Percentiles rank a stretch among this genome's conserved stretches.
phyloP scores from a whole-genome alignment of 2,797 vertebrate genomes.

The Trematomus bernacchii region DNA sequence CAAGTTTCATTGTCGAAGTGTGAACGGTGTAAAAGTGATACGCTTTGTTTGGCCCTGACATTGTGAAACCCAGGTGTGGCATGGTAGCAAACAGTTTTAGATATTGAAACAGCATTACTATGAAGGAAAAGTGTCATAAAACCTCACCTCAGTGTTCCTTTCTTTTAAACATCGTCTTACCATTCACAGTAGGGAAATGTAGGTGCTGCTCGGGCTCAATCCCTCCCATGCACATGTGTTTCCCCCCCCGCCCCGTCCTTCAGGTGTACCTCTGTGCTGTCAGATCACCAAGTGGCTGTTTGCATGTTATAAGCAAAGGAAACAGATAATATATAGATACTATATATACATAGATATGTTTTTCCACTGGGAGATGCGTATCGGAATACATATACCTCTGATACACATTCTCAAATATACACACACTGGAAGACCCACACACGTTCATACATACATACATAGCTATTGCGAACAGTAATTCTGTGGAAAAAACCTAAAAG shows the following conservation, averaged over 20 bases:
- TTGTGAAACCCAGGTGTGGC: conserved; percentile 17
- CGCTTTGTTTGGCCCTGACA: conserved; percentile 18
- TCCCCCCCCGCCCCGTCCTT: conserved; percentile 63
- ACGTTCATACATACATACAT: conserved; percentile 53
- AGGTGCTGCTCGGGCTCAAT: conserved; percentile 72
- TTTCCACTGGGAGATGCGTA: conserved; percentile 77
- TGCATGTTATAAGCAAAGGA: conserved; percentile 95
- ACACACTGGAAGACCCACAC: conserved; percentile 47
- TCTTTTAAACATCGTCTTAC: conserved; percentile 62
- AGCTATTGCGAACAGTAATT: conserved; percentile 61
- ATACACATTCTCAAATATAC: conserved; percentile 69
- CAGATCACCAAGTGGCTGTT: conserved; percentile 95
- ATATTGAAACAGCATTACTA: conserved; percentile 33
- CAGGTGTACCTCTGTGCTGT: conserved; percentile 93
- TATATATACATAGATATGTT: conserved; percentile 85
- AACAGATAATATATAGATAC: conserved; percentile 87
- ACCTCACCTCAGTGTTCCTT: conserved; percentile 77
- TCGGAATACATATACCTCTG: conserved; percentile 75
- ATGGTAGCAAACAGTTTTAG: conserved; percentile 22
- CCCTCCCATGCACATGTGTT: conserved; percentile 61
- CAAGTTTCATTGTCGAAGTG: background rate
- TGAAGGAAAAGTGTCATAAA: conserved; percentile 64
- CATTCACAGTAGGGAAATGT: conserved; percentile 61
- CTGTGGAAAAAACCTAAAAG: conserved; percentile 74
- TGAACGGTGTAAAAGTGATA: background rate